A percentile compares a stretch with the other conserved stretches of the same genome.
Conservation (phyloP, 2,797 vertebrate species). For the Diglossa cyanea region DNA sequence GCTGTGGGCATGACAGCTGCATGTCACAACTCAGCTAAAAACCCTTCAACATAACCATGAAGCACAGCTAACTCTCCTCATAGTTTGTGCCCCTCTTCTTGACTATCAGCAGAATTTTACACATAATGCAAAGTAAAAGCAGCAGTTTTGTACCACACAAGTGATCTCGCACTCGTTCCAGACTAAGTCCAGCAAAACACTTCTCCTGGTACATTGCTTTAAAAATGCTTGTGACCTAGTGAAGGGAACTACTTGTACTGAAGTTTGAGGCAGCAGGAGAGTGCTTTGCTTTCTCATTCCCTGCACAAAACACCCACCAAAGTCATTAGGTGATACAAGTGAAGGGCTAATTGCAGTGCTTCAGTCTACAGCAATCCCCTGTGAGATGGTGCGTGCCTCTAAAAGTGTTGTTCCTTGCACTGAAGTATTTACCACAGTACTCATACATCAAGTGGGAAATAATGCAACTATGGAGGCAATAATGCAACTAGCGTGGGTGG, state of each 20-base stretch:
- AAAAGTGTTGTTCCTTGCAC: neutral
- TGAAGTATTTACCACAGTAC: neutral
- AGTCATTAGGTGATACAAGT: neutral
- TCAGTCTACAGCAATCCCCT: neutral
- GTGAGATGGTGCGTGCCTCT: neutral
- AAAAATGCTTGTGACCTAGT: neutral
- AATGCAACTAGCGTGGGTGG: constrained; percentile 28
- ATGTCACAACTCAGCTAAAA: neutral
- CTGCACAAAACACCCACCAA: neutral
- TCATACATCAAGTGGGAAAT: constrained; percentile 25
- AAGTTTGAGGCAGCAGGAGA: neutral
- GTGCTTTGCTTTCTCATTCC: neutral
- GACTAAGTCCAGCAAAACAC: neutral
- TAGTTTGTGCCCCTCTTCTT: neutral
- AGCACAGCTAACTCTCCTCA: neutral
- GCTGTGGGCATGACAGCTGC: neutral
- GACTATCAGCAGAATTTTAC: neutral
- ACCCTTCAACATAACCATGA: neutral
- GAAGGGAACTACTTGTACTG: neutral
- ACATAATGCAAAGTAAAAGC: neutral
- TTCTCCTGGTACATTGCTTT: fast-evolving
- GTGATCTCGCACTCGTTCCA: fast-evolving
- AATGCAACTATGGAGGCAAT: constrained; percentile 34
- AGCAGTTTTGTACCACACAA: neutral
- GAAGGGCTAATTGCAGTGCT: constrained; percentile 10